A percentile compares a stretch with the other conserved stretches of the same genome.
phyloP scores from a whole-genome alignment of 1,140 invertebrate genomes.

The Stegodyphus dumicola region DNA sequence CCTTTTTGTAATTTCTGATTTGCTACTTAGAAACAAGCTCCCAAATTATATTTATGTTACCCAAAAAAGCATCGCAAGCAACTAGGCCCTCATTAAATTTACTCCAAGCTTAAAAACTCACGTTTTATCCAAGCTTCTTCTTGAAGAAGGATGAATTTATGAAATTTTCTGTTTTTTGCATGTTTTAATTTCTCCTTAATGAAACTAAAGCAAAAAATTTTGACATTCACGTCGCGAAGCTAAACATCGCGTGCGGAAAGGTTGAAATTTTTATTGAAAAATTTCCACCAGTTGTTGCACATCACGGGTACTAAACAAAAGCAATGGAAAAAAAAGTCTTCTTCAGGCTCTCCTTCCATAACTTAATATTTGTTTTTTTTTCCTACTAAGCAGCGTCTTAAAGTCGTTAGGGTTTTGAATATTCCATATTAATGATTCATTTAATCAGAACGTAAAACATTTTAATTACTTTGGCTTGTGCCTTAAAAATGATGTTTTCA shows the following conservation, averaged over 20 bases:
- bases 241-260: slow-evolving; percentile 40
- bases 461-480: slow-evolving; percentile 61
- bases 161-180: slow-evolving; percentile 28
- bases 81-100: slow-evolving; percentile 36
- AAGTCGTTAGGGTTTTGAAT: slow-evolving; percentile 59
- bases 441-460: slow-evolving; percentile 61
- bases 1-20: slow-evolving; percentile 6
- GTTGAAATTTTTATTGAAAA: slow-evolving; percentile 56
- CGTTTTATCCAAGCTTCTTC: neutral
- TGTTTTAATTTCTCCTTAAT: slow-evolving; percentile 60
- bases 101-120: slow-evolving; percentile 14
- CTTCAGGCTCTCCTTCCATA: neutral
- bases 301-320: no score
- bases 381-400: neutral
- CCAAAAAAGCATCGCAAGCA: no score
- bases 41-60: no score
- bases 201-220: slow-evolving; percentile 34
- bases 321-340: no score
- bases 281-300: slow-evolving; percentile 4
- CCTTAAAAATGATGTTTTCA: slow-evolving; percentile 46
- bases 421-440: slow-evolving; percentile 60
- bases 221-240: slow-evolving; percentile 52
- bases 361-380: no score
- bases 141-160: slow-evolving; percentile 27
- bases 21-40: neutral